Base-by-base conservation (phyloP, 2,797 vertebrate genomes). In the Allobates femoralis region DNA sequence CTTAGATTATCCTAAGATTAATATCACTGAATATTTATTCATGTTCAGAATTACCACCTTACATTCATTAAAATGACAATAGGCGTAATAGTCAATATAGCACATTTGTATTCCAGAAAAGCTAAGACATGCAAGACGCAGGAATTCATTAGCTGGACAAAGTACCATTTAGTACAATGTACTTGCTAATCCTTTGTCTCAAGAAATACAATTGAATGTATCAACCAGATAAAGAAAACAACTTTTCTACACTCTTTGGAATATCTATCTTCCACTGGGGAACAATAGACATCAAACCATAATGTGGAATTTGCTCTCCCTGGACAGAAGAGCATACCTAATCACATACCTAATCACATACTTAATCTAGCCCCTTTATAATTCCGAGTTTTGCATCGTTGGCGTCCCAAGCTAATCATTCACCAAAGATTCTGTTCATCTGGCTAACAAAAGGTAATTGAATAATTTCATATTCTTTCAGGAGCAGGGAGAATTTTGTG, bases 391-490 rank as follows among this genome's bases (percentile, higher is more conserved):
- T 46, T 79, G 55, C 62, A 64, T 41, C 23, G 21, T n/a, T 79
- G 30, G 37, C 81, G 46, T 81, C 85, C 50, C 79, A 56, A 34
- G 60, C 62, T 69, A 66, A 69, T 41, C 82, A 80, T 84, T 84
- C 58, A 79, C 76, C 76, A 19, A 23, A 80, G 41, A 84, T 64
- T 41, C 3, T 74, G 18, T 58, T 75, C 51, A 67, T 79, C 84
- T 87, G 73, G 53, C 53, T 76, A 67, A 58, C 50, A 74, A 71
- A 75, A 50, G 62, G 46, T 50, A 64, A 58, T 67, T 67, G 41
- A 81, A 81, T 84, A 73, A 34, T 88, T 84, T 88, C 79, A 88
- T 81, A 88, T 80, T 75, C 81, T 76, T 81, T 81, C 34, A 84
- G 69, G 51, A 85, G 41, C 67, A 87, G 84, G 74, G 85, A 85